Conservation (phyloP, 2,113 vertebrate genomes). For the Halcyon malimbica region DNA sequence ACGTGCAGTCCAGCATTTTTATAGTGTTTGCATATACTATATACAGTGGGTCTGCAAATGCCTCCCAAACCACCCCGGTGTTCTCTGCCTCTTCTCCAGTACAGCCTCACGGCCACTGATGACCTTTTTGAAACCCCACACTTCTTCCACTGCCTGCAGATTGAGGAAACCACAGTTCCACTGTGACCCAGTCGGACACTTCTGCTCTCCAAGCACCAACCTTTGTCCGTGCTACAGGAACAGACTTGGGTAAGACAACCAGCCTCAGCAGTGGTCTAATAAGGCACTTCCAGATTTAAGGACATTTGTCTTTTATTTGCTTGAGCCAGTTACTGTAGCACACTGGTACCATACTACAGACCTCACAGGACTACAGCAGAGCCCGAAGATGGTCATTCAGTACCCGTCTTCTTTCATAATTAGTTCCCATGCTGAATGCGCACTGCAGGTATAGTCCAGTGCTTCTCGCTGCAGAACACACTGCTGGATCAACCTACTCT, state of each 20-base stretch:
- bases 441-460: neutral
- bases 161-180: neutral
- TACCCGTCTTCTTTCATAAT: neutral
- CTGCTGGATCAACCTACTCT: neutral
- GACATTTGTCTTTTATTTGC: neutral
- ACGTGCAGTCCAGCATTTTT: neutral
- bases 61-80: neutral
- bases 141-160: neutral
- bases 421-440: neutral
- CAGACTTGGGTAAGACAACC: neutral
- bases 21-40: accelerated
- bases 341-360: neutral
- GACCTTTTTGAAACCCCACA: neutral
- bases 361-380: neutral
- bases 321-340: neutral
- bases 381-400: neutral
- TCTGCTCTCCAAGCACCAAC: neutral
- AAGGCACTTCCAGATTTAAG: neutral
- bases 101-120: neutral
- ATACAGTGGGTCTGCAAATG: accelerated
- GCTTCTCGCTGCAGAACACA: neutral
- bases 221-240: neutral
- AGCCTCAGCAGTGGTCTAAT: neutral
- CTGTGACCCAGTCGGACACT: neutral
- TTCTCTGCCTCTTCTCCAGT: neutral